Percentiles rank a stretch among this genome's conserved stretches.
Evolutionary conservation across 1,140 invertebrate species (phyloP).

Genomic region (Spodoptera litura): DNA sequence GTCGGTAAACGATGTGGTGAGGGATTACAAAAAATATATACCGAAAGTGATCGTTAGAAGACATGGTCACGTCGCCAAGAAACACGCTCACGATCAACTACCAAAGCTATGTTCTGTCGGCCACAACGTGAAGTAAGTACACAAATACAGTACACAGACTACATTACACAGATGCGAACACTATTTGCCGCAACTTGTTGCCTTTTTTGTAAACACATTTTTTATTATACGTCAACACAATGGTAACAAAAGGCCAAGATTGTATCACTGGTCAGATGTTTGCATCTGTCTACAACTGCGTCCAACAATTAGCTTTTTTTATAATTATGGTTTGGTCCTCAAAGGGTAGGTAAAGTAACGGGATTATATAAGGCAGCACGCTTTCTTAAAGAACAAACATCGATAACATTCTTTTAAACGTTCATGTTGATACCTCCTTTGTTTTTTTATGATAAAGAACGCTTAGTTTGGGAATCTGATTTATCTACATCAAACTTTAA

Average conservation of each 20-base stretch:
- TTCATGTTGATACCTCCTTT: no score
- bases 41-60: constrained; percentile 91
- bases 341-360: no score
- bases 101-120: constrained; percentile 87
- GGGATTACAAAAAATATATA: constrained; percentile 93
- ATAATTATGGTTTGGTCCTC: neutral
- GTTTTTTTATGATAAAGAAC: no score
- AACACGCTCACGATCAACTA: constrained; percentile 90
- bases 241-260: constrained; percentile 10
- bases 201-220: neutral
- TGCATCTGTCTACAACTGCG: constrained; percentile 1
- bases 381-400: no score
- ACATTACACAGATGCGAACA: neutral
- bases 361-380: no score
- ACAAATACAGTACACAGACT: neutral
- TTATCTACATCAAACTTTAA: no score
- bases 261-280: constrained; percentile 24
- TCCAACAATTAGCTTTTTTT: neutral
- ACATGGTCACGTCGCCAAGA: constrained; percentile 91
- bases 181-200: constrained; percentile 1
- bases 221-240: constrained; percentile 5
- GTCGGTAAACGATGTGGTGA: constrained; percentile 88
- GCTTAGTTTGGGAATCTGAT: no score
- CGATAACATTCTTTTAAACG: no score
- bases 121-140: constrained; percentile 87